phyloP scores from a whole-genome alignment of 2,113 vertebrate species.

The Monarcha castaneiventris region DNA sequence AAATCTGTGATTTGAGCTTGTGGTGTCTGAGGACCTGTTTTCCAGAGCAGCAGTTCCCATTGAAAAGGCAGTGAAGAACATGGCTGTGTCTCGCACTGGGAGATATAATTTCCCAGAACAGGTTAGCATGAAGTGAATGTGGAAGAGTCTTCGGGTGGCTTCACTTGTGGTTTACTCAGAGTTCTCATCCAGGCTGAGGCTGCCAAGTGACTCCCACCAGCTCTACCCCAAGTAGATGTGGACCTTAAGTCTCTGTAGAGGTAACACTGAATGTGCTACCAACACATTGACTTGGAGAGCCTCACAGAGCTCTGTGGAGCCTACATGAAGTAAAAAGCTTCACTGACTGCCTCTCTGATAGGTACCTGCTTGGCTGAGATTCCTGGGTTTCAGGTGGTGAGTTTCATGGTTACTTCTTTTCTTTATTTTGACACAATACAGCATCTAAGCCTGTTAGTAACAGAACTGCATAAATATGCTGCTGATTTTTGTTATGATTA shows the following conservation, averaged over 20 bases:
- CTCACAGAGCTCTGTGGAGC: not conserved
- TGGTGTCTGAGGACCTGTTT: not conserved
- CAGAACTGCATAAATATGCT: not conserved
- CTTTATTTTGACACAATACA: not conserved
- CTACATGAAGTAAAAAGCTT: not conserved
- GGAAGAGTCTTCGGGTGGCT: not conserved
- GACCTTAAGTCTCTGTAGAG: not conserved
- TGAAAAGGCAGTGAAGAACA: not conserved
- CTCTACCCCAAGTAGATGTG: not conserved
- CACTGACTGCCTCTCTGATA: not conserved
- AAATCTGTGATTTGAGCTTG: not conserved
- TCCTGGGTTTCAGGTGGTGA: not conserved
- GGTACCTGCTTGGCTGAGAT: not conserved
- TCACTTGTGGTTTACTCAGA: not conserved
- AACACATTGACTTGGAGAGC: not conserved
- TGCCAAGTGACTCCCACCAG: not conserved
- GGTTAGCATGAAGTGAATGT: rapidly evolving
- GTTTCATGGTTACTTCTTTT: not conserved
- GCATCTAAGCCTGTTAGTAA: not conserved
- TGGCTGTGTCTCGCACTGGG: not conserved
- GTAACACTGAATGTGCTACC: not conserved
- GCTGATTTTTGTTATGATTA: not conserved
- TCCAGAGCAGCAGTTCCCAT: not conserved
- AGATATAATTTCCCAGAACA: not conserved
- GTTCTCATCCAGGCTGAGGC: not conserved